Percentiles rank a stretch among this genome's conserved stretches.
These are phyloP conservation scores for Pasiphila rectangulata DNA, from an alignment of 2,888 invertebrate species.

Conservation along the genomic window DNA sequence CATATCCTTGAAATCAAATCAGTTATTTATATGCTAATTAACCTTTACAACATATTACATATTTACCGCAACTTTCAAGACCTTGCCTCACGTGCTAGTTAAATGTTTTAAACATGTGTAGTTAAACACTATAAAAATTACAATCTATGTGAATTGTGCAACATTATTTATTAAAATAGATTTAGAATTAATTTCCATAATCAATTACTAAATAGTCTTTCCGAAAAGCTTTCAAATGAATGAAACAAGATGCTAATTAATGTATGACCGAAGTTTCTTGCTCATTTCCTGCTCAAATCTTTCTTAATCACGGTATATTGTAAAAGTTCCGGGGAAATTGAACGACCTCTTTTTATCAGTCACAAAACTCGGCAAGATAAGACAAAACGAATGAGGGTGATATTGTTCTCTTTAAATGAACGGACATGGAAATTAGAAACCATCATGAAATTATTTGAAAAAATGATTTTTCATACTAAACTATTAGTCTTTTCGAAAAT, in stretches of 20 bases:
- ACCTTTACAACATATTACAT: too few relatives aligned
- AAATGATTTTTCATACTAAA: too few relatives aligned
- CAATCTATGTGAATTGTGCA: too few relatives aligned
- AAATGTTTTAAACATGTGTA: too few relatives aligned
- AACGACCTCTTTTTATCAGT: constrained; percentile 20
- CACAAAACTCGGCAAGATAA: constrained; percentile 11
- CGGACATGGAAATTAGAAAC: constrained; percentile 1
- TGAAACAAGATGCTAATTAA: constrained; percentile 15
- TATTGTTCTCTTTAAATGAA: constrained; percentile 17
- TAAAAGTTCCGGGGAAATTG: constrained; percentile 17
- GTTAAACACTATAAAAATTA: too few relatives aligned
- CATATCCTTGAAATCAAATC: too few relatives aligned
- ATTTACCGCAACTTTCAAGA: too few relatives aligned
- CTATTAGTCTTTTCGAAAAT: too few relatives aligned
- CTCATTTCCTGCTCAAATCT: constrained; percentile 21
- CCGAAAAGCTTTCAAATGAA: neutral
- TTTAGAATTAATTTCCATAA: neutral
- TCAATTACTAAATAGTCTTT: neutral
- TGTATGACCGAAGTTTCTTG: constrained; percentile 11
- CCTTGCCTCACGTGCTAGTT: too few relatives aligned
- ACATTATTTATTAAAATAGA: neutral
- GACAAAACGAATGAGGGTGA: constrained; percentile 13
- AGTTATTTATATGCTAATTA: too few relatives aligned
- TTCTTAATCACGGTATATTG: constrained; percentile 21
- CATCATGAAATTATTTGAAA: too few relatives aligned